A percentile compares a stretch with the other conserved stretches of the same genome.
These are phyloP conservation scores for Acrossocheilus wenchowensis DNA, from an alignment of 2,797 vertebrate genomes.

Conservation along the genomic window DNA sequence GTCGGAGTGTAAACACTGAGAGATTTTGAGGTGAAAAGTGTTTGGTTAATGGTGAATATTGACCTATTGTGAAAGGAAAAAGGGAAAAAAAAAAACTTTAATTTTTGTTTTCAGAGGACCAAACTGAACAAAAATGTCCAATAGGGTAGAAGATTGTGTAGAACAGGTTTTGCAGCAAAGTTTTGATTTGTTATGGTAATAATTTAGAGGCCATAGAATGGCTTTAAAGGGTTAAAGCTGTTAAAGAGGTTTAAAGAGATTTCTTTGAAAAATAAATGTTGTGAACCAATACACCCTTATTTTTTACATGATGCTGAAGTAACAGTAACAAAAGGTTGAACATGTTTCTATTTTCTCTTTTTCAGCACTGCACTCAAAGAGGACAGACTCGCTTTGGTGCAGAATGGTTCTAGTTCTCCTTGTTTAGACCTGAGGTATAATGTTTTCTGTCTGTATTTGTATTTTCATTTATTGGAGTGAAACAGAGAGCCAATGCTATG, in stretches of 20 bases:
- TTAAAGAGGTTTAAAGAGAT: background rate
- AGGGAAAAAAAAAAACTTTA: no score
- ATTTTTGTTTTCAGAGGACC: no score
- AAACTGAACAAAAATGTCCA: no score
- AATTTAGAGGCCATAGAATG: background rate
- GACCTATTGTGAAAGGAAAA: background rate
- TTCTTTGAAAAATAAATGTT: background rate
- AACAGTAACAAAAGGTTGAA: background rate
- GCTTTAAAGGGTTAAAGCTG: background rate
- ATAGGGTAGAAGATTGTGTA: background rate
- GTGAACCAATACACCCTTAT: background rate
- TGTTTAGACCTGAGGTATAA: constrained; percentile 94
- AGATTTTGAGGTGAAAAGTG: no score
- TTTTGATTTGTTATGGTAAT: background rate
- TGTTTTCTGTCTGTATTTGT: background rate
- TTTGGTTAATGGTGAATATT: no score
- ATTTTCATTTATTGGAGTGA: background rate
- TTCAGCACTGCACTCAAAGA: constrained; percentile 84
- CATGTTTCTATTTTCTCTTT: constrained; percentile 17
- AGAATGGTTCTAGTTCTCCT: constrained; percentile 95
- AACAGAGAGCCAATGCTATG: background rate
- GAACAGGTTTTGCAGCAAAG: background rate
- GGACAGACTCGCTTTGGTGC: constrained; percentile 86
- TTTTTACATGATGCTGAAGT: background rate
- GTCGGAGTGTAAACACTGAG: no score